Evolutionary conservation across 2,797 vertebrate genomes (phyloP).

Genomic region (Channa striata): DNA sequence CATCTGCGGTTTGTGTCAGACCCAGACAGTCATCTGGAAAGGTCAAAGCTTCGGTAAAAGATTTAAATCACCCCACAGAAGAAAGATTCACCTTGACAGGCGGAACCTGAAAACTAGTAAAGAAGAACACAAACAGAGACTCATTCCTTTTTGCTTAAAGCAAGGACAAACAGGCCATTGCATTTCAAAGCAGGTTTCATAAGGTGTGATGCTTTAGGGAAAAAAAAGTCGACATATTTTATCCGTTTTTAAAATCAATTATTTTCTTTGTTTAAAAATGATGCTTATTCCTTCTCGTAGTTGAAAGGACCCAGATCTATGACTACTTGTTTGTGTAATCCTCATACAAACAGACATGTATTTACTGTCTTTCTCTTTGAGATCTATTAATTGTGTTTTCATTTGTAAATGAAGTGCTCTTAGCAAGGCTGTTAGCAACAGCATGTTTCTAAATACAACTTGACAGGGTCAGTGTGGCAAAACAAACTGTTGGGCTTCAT

Average conservation of each 20-base stretch:
- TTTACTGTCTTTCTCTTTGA: constrained; percentile 47
- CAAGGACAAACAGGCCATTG: constrained; percentile 49
- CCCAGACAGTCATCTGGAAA: constrained; percentile 81
- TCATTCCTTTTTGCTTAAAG: constrained; percentile 51
- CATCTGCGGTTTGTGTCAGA: constrained; percentile 80
- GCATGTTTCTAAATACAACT: constrained; percentile 68
- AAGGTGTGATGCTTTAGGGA: constrained; percentile 25
- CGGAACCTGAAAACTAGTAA: constrained; percentile 76
- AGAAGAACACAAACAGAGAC: constrained; percentile 75
- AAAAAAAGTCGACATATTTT: constrained; percentile 17
- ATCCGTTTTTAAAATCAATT: constrained; percentile 20
- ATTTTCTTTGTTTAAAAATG: constrained; percentile 16
- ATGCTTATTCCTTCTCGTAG: not conserved
- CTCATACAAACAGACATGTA: constrained; percentile 7
- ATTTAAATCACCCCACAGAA: constrained; percentile 79
- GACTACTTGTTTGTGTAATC: constrained; percentile 37
- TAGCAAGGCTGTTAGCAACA: constrained; percentile 55
- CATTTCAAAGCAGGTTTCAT: constrained; percentile 47
- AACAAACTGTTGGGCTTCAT: constrained; percentile 66
- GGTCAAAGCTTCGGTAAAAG: constrained; percentile 83
- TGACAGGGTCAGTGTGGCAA: constrained; percentile 72
- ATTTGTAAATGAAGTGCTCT: constrained; percentile 59
- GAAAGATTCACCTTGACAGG: constrained; percentile 84
- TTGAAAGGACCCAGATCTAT: constrained; percentile 15
- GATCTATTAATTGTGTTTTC: constrained; percentile 66